phyloP scores from a whole-genome alignment of 2,888 invertebrate genomes.

The Chalcis sispes region DNA sequence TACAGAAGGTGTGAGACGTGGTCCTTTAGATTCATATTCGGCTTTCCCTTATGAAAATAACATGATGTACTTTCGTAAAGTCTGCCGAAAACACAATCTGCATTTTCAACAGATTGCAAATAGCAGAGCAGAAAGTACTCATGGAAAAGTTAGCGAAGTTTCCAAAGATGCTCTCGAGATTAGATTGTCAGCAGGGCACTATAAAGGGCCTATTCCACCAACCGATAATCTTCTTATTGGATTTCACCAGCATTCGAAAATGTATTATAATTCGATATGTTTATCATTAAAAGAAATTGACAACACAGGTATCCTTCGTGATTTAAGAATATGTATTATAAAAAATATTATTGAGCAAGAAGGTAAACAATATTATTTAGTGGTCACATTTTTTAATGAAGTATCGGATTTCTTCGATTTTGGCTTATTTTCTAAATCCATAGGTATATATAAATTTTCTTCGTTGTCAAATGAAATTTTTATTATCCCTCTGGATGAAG shows the following conservation, averaged over 20 bases:
- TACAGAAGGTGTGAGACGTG: slow-evolving; percentile 36
- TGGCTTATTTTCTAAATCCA: background rate
- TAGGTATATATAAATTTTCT: background rate
- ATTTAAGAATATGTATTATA: background rate
- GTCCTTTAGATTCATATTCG: no score
- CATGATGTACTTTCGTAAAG: slow-evolving; percentile 33
- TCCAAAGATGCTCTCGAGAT: no score
- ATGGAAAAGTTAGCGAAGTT: no score
- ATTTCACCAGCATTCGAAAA: background rate
- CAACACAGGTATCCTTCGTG: slow-evolving; percentile 1
- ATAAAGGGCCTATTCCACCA: background rate
- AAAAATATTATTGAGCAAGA: slow-evolving; percentile 15
- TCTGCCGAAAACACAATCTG: slow-evolving; percentile 13
- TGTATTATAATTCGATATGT: background rate
- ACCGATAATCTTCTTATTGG: background rate
- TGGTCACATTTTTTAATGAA: background rate
- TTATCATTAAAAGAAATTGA: background rate
- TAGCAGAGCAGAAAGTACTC: slow-evolving; percentile 1
- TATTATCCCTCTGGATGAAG: background rate
- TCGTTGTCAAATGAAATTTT: background rate
- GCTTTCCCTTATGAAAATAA: slow-evolving; percentile 51
- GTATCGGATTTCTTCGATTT: slow-evolving; percentile 17
- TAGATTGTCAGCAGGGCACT: background rate
- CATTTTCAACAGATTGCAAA: slow-evolving; percentile 39
- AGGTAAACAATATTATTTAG: background rate